Conservation (phyloP, 2,888 invertebrate species). For the Epirrhoe alternata region DNA sequence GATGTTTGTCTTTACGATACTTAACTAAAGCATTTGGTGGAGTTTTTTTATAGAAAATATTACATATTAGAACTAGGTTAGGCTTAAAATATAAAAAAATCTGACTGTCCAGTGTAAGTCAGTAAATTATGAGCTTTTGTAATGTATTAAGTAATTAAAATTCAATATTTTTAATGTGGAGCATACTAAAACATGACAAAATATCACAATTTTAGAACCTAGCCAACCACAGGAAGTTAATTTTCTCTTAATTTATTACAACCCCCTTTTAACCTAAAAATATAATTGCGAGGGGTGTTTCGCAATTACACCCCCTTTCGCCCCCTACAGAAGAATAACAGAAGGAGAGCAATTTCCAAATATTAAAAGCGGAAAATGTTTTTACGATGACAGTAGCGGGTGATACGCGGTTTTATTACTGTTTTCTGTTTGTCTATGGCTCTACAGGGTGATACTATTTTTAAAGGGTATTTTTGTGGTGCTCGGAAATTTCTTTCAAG, state of each 20-base stretch:
- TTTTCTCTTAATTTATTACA: constrained; percentile 33
- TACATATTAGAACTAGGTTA: too few species aligned
- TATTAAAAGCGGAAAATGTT: constrained; percentile 73
- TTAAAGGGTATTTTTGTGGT: too few species aligned
- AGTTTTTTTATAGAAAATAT: too few species aligned
- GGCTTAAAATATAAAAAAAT: too few species aligned
- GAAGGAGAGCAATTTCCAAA: constrained; percentile 62
- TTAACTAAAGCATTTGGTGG: neutral
- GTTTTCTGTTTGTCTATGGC: constrained; percentile 30
- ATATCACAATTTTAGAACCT: neutral
- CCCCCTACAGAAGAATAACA: constrained; percentile 27
- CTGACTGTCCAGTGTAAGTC: too few species aligned
- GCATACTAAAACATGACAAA: neutral
- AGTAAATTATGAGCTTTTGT: too few species aligned
- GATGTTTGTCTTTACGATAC: constrained; percentile 6
- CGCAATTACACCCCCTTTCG: constrained; percentile 27
- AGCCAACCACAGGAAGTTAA: constrained; percentile 26
- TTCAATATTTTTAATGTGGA: neutral
- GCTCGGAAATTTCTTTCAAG: too few species aligned
- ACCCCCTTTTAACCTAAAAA: constrained; percentile 23
- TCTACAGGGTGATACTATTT: constrained; percentile 23
- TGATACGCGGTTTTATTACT: constrained; percentile 58
- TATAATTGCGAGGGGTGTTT: constrained; percentile 26
- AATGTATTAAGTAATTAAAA: too few species aligned
- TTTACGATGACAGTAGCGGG: constrained; percentile 68